phyloP scores from a whole-genome alignment of 2,113 vertebrate species.

The Ammodytes marinus region DNA sequence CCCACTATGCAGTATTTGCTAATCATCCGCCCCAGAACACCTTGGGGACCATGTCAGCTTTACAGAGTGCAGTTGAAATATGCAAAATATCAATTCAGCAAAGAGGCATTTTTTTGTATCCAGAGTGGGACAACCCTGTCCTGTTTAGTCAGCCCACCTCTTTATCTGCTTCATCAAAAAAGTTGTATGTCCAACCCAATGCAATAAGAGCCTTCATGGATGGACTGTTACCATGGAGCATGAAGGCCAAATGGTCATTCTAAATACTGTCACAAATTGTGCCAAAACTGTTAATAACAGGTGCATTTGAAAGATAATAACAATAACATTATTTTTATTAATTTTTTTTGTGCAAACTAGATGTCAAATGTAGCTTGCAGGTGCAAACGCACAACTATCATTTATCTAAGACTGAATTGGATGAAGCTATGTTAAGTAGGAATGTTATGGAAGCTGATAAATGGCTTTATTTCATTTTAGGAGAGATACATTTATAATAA shows the following conservation, averaged over 20 bases:
- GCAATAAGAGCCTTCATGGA: neutral
- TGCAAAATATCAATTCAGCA: conserved; percentile 34
- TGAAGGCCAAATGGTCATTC: neutral
- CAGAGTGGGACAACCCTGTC: conserved; percentile 1
- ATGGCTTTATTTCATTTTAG: neutral
- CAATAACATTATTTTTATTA: neutral
- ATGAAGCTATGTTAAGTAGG: neutral
- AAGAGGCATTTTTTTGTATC: conserved; percentile 40
- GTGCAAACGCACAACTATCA: neutral
- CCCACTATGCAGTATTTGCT: conserved; percentile 41
- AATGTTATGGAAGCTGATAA: neutral
- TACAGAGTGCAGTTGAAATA: conserved; percentile 24
- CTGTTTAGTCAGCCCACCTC: conserved; percentile 33
- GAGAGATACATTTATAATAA: neutral
- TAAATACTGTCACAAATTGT: neutral
- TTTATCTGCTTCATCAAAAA: neutral
- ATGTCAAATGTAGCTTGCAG: neutral
- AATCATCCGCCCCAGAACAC: conserved; percentile 22
- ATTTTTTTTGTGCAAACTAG: neutral
- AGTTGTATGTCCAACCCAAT: neutral
- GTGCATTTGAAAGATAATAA: neutral
- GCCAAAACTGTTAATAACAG: neutral
- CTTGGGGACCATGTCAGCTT: conserved; percentile 26
- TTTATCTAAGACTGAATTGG: neutral
- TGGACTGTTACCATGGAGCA: neutral